Base-by-base conservation (phyloP, 2,113 vertebrate genomes). In the Kryptolebias marmoratus region DNA sequence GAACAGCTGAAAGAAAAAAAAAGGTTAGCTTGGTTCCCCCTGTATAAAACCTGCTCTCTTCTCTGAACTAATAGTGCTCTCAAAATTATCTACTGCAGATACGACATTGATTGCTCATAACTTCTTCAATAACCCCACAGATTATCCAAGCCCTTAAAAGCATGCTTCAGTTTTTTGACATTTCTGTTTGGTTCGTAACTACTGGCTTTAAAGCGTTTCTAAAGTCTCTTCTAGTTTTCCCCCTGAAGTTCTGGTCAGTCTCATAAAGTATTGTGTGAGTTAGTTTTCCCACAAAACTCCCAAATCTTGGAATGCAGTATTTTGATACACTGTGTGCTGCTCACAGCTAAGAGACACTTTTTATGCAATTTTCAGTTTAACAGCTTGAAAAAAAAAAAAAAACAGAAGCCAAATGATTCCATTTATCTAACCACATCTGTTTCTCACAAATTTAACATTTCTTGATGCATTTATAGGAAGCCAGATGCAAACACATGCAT, bases 251-350 rank as follows among this genome's bases (percentile, higher is more conserved):
- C 64, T 66, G 16, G 13, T 49, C 47, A 52, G 16, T 44, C 45
- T 45, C 60, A 45, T 18, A 16, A 64, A 13, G 67, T 47, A 39
- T n/a, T 58, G 48, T 28, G n/a, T 36, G 12, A 45, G 30, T 64
- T 60, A 4, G 52, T 73, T 64, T 77, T 75, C 60, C 39, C 70
- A 75, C 60, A 66, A 49, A 55, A 73, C 32, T 12, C n/a, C 9
- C 49, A 62, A 32, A 64, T 49, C 56, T 66, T 82, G 48, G 56
- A 28, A 50, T 0, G 31, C 28, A 22, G 36, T 74, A 66, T 75
- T 81, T 81, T 65, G 71, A 60, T 52, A 73, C 55, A 27, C 31
- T 47, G 47, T 54, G 81, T 62, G 18, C 58, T 8, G 8, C 11
- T 74, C 11, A n/a, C 12, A 42, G 70, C 42, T 83, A 64, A 56